A percentile compares a stretch with the other conserved stretches of the same genome.
These are phyloP conservation scores for Fragum sueziense DNA, from an alignment of 2,888 invertebrate genomes.

Conservation along the genomic window DNA sequence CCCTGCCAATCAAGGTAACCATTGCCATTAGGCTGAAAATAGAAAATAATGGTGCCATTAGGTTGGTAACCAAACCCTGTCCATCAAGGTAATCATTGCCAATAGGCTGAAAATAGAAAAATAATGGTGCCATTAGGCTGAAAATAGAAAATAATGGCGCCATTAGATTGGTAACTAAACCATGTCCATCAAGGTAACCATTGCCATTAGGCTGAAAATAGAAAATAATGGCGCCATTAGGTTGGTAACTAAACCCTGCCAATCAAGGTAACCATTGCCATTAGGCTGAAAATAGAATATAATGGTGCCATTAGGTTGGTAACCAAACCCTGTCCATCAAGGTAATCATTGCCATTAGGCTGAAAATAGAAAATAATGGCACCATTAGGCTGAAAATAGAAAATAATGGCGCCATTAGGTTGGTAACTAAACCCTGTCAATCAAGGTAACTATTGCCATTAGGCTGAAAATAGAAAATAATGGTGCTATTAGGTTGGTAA, in stretches of 20 bases:
- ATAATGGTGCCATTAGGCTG: background rate
- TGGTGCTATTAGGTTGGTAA: no score
- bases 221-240: no score
- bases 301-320: conserved; percentile 90
- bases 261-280: no score
- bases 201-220: no score
- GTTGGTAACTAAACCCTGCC: no score
- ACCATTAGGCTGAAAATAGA: no score
- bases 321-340: conserved; percentile 85
- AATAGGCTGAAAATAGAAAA: conserved; percentile 74
- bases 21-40: no score
- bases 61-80: conserved; percentile 87
- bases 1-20: no score
- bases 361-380: conserved; percentile 64
- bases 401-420: conserved; percentile 90
- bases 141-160: no score
- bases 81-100: conserved; percentile 81
- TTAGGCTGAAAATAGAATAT: no score
- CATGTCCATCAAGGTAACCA: no score
- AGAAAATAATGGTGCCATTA: conserved; percentile 90
- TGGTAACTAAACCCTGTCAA: conserved; percentile 86
- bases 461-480: background rate
- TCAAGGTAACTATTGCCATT: conserved; percentile 80
- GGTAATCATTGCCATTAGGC: conserved; percentile 80
- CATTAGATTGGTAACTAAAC: no score